Base-by-base conservation (phyloP, 2,113 vertebrate genomes). In the Todiramphus saurophagus region DNA sequence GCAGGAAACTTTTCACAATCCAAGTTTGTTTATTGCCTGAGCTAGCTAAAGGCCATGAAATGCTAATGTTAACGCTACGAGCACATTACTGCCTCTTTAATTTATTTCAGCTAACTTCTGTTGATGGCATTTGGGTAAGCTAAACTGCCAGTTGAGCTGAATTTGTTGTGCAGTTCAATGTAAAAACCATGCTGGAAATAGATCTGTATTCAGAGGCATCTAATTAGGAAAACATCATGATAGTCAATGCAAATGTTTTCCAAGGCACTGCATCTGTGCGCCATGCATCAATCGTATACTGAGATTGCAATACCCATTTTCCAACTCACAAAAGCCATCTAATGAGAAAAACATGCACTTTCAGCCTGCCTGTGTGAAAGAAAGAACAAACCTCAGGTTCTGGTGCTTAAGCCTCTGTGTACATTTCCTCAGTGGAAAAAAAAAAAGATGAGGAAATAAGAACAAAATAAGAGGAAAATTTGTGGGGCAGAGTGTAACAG, bases 21-120 rank as follows among this genome's bases (percentile, higher is more conserved):
- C 55, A 30, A n/a, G 23, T n/a, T 30, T 95, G 84, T 85, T 96
- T 97, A 95, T 92, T 82, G 94, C 94, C 92, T 83, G 43, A 89
- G 77, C 51, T 76, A 48, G 55, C 89, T 83, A 94, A 95, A 94
- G 94, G 91, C 95, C 95, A 96, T 37, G 41, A 83, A 90, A 97
- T 95, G 96, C 87, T 93, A 96, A 97, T 94, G 84, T 79, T 86
- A 94, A 90, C 5, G 75, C 97, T 69, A 74, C 20, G 8, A 97
- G 96, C 97, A 53, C 35, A 60, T 73, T 95, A 64, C 94, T 97
- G 96, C 93, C 96, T 97, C 97, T 98, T 96, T 97, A 96, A 96
- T 96, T 98, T 91, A 97, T 97, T 94, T 95, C 96, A 80, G 83
- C 84, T 75, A 80, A 63, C 92, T 96, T 94, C 76, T 25, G 28